A percentile compares a stretch with the other conserved stretches of the same genome.
phyloP scores from a whole-genome alignment of 1,140 invertebrate genomes.

The Parapsyche elsis region DNA sequence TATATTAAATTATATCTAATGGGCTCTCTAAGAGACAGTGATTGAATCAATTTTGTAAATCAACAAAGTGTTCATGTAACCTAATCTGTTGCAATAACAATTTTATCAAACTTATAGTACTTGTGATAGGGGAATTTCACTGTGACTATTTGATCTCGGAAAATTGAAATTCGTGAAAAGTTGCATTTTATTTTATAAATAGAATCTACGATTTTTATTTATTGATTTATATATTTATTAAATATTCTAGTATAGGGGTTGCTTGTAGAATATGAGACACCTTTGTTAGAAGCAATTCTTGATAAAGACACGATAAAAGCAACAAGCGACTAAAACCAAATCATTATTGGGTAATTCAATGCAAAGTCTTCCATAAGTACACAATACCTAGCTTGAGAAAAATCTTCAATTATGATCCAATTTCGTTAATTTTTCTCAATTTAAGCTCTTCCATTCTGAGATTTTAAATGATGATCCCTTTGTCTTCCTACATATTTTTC shows the following conservation, averaged over 20 bases:
- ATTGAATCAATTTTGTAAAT: conserved; percentile 10
- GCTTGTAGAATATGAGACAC: not conserved
- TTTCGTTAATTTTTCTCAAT: too few species aligned
- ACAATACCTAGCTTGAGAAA: too few species aligned
- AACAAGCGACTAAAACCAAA: too few species aligned
- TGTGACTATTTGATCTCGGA: not conserved
- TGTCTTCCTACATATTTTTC: too few species aligned
- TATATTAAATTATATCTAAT: conserved; percentile 31
- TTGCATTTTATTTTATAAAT: not conserved
- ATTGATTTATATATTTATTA: not conserved
- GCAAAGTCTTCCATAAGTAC: too few species aligned
- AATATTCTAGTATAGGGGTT: not conserved
- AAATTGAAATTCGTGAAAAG: not conserved
- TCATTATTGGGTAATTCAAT: too few species aligned
- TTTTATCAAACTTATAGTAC: not conserved
- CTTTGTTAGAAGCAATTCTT: not conserved
- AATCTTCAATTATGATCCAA: too few species aligned
- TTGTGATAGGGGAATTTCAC: not conserved
- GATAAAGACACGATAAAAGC: too few species aligned
- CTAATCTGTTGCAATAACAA: not conserved
- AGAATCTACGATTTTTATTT: not conserved
- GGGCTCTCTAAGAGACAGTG: conserved; percentile 34
- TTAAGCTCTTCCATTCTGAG: too few species aligned
- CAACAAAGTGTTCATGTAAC: conserved; percentile 14
- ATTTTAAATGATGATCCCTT: too few species aligned